Base-by-base conservation (phyloP, 35 echinoderm and acorn worm genomes). In the Chiridota heheva region DNA sequence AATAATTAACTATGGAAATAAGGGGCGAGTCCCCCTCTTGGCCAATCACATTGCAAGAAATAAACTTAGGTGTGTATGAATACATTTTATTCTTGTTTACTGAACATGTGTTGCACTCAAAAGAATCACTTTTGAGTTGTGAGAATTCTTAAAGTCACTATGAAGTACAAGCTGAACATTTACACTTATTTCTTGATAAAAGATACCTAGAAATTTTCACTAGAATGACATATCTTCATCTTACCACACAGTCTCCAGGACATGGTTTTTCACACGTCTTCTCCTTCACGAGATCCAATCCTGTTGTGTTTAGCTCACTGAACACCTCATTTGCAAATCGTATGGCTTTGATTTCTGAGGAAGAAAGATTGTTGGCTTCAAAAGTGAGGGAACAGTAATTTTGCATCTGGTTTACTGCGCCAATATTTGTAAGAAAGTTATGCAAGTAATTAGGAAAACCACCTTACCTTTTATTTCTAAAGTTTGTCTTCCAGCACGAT, bases 211-310 rank as follows among this genome's bases (percentile, higher is more conserved):
- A 24, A 31, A 65, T 65, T 16, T 22, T 29, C 17, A 13, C 15
- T 15, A 65, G 17, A 15, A n/a, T 15, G 18, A 32, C 17, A 65
- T 33, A 42, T 25, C 32, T n/a, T n/a, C n/a, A n/a, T n/a, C 87
- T 86, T 59, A 96, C 92, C 87, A 86, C 36, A 77, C 92, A 96
- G 44, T 96, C 92, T 42, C 92, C 92, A 63, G 92, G 92, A 70
- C 92, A 96, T 25, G 81, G 77, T 40, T 63, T 74, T 32, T 63
- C 87, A 87, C 92, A 96, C 7, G 48, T 43, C 24, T 70, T 70
- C 13, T 55, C 68, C 2, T 87, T 80, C 7, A 76, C 37, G 36
- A 96, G 49, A 56, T 96, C 87, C n/a, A 96, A 42, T 0, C 58
- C 39, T 44, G 92, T 86, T 58, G 56, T 77, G 55, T 96, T 96